Evolutionary conservation across 2,113 vertebrate genomes (phyloP).

Genomic region (Lamprotornis superbus): DNA sequence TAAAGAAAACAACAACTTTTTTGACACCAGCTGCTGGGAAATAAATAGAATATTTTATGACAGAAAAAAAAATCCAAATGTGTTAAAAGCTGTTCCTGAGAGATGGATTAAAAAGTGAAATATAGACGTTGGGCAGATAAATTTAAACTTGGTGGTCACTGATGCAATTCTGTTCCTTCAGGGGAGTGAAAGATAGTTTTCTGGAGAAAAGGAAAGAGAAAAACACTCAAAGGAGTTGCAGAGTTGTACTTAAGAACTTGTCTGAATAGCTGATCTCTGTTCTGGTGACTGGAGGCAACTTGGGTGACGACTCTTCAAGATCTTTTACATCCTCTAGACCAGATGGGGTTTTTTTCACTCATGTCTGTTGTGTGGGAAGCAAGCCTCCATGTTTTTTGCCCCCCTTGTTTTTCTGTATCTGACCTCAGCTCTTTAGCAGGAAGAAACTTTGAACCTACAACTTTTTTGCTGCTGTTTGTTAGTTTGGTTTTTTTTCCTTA

Average conservation of each 20-base stretch:
- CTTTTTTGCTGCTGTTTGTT: neutral
- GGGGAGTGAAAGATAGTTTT: neutral
- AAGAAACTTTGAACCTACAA: neutral
- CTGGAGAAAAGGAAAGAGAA: neutral
- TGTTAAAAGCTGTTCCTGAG: constrained; percentile 73
- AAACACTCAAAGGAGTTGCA: neutral
- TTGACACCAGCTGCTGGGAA: constrained; percentile 82
- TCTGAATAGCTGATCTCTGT: neutral
- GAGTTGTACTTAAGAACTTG: neutral
- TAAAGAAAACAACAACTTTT: constrained; percentile 83
- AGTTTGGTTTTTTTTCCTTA: neutral
- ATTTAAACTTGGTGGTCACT: constrained; percentile 66
- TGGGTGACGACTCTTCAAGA: neutral
- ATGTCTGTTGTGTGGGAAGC: neutral
- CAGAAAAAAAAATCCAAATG: constrained; percentile 75
- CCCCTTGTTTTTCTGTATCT: neutral
- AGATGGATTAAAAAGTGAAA: constrained; percentile 63
- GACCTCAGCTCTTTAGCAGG: neutral
- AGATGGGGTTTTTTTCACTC: neutral
- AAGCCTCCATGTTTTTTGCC: neutral
- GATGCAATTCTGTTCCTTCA: neutral
- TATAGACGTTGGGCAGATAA: constrained; percentile 57
- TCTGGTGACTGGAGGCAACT: neutral
- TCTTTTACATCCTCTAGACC: neutral
- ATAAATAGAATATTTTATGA: constrained; percentile 84